Evolutionary conservation across 1,140 invertebrate genomes (phyloP), one percentile per base, ranked within the genome.

Genomic region (Charaxes varanes): DNA sequence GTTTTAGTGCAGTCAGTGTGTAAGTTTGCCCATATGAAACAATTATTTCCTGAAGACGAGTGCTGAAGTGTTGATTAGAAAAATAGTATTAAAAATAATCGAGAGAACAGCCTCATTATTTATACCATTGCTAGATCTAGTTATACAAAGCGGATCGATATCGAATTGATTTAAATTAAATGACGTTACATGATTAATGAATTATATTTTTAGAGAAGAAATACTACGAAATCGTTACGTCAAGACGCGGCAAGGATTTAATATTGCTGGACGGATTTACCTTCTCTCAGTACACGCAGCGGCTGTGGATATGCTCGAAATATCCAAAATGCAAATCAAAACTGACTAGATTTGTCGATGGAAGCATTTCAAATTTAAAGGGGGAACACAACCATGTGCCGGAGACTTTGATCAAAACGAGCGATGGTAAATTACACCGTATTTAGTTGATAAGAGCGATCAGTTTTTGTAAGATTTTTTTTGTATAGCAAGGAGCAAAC

Each of bases 171-270:
- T n/a, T n/a, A n/a, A n/a, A n/a, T n/a, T n/a, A n/a, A n/a, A n/a
- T n/a, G n/a, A 5, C 5, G 6, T 8, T 27, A 3, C 12, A 11
- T 12, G 8, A 11, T 13, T 1, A 6, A 19, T 15, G 5, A 2
- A 34, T 17, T 27, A 10, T 12, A 10, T 6, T 27, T 27, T 27
- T 26, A 43, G 41, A 21, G 5, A 22, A 6, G 12, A 11, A 11
- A 3, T 6, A 24, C 4, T 40, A 33, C 2, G 22, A 53, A 21
- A 62, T 48, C 21, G 37, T 63, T 3, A 48, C 24, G 8, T 66
- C 67, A 0, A 54, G 49, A 12, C 47, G 45, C 17, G 68, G 68
- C 1, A 66, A 56, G 7, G 16, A 26, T 4, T 41, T 72, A 41
- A 41, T 72, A 1, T 41, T 40, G 4, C 47, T 61, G 14, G 21